These are phyloP conservation scores for Hucho hucho DNA, from an alignment of 2,113 vertebrate species.

Conservation along the genomic window DNA sequence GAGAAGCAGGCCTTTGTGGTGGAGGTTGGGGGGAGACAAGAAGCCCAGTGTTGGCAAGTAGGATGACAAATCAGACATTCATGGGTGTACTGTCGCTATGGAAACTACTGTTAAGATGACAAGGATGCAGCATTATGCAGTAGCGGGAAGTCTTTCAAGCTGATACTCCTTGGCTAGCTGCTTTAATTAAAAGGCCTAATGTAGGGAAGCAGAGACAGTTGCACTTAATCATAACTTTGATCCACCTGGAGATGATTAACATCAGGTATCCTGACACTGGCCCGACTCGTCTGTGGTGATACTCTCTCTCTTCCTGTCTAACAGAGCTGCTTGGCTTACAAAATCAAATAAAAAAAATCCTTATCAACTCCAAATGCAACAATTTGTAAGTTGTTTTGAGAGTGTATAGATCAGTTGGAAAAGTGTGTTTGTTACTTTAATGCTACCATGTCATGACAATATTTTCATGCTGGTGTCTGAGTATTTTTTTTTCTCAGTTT, in stretches of 20 bases:
- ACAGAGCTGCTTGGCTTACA: too few relatives aligned
- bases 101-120: constrained; percentile 47
- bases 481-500: neutral
- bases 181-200: neutral
- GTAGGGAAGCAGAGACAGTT: neutral
- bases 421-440: too few relatives aligned
- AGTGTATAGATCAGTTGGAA: too few relatives aligned
- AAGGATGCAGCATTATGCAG: constrained; percentile 16
- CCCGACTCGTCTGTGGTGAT: neutral
- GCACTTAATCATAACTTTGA: constrained; percentile 8
- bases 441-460: too few relatives aligned
- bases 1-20: neutral
- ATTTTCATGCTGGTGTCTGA: neutral
- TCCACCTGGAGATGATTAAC: constrained; percentile 2
- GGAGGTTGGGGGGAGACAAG: neutral
- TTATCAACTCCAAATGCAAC: too few relatives aligned
- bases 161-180: neutral
- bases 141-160: constrained; percentile 4
- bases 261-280: neutral
- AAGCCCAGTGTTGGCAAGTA: constrained; percentile 16
- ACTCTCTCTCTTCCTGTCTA: too few relatives aligned
- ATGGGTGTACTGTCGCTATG: constrained; percentile 55
- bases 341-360: neutral
- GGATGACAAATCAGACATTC: constrained; percentile 30
- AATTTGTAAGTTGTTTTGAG: too few relatives aligned